Percentiles rank a stretch among this genome's conserved stretches.
Evolutionary conservation across 2,113 vertebrate species (phyloP).

Genomic region (Austrofundulus limnaeus): DNA sequence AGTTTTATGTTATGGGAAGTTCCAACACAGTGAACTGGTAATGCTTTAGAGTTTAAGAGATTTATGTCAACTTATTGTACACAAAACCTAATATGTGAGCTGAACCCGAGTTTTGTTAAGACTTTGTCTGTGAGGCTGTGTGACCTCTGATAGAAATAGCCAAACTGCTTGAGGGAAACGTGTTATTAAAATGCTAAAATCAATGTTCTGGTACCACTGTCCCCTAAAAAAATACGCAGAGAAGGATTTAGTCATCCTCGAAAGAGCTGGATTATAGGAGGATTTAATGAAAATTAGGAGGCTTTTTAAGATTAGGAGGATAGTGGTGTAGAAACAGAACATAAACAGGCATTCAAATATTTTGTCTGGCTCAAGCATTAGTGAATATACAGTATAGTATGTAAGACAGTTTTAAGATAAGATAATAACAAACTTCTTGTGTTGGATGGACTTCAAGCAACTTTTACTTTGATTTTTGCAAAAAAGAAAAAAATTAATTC

Average conservation of each 20-base stretch:
- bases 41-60: conserved; percentile 8
- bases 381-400: too few relatives aligned
- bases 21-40: conserved; percentile 14
- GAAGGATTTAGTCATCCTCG: conserved; percentile 51
- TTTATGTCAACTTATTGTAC: too few relatives aligned
- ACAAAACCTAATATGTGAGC: background rate
- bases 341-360: conserved; percentile 31
- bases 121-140: background rate
- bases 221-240: conserved; percentile 11
- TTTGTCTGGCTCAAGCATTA: conserved; percentile 36
- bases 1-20: conserved; percentile 54
- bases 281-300: conserved; percentile 49
- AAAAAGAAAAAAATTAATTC: background rate
- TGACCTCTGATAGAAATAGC: background rate
- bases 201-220: conserved; percentile 3
- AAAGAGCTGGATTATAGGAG: conserved; percentile 56
- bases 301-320: conserved; percentile 30
- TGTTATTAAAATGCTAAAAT: background rate
- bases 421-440: too few relatives aligned
- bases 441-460: too few relatives aligned
- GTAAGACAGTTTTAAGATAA: too few relatives aligned
- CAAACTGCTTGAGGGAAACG: too few relatives aligned
- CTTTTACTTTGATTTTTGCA: too few relatives aligned
- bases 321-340: conserved; percentile 8
- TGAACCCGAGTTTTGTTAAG: background rate